Evolutionary conservation across 2,797 vertebrate genomes (phyloP).

Genomic region (Sebastes minor): DNA sequence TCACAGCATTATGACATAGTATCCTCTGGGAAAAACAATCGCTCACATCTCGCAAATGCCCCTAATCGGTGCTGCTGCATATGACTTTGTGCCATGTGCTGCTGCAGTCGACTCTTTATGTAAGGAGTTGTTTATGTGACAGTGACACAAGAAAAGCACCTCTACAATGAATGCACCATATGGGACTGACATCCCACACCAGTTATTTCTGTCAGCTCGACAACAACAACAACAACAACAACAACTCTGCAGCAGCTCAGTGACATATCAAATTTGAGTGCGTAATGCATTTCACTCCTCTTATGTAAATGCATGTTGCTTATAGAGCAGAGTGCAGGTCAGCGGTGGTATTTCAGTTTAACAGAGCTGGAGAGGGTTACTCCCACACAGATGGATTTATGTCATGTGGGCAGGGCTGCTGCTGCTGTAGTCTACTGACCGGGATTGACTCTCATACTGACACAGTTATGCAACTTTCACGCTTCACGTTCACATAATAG

Average conservation of each 20-base stretch:
- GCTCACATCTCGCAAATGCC: neutral
- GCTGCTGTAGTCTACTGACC: slow-evolving; percentile 58
- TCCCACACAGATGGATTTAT: neutral
- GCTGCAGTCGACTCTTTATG: slow-evolving; percentile 53
- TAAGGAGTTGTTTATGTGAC: slow-evolving; percentile 52
- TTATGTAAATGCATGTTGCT: neutral
- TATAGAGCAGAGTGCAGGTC: neutral
- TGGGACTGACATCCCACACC: neutral
- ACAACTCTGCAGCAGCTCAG: too few relatives aligned
- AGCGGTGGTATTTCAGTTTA: neutral
- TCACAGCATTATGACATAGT: neutral
- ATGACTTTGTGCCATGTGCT: slow-evolving; percentile 47
- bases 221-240: neutral
- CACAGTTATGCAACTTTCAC: slow-evolving; percentile 79
- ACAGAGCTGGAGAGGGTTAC: neutral
- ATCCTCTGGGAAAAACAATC: neutral
- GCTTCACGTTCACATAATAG: too few relatives aligned
- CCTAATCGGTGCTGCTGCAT: slow-evolving; percentile 19
- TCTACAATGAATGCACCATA: slow-evolving; percentile 4
- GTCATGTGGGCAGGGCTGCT: slow-evolving; percentile 30
- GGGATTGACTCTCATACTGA: slow-evolving; percentile 60
- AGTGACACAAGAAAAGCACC: neutral
- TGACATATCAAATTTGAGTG: neutral
- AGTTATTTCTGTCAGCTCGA: neutral
- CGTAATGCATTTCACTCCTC: too few relatives aligned